These are phyloP conservation scores for Galbula dea DNA, from an alignment of 2,113 vertebrate species.

Conservation along the genomic window DNA sequence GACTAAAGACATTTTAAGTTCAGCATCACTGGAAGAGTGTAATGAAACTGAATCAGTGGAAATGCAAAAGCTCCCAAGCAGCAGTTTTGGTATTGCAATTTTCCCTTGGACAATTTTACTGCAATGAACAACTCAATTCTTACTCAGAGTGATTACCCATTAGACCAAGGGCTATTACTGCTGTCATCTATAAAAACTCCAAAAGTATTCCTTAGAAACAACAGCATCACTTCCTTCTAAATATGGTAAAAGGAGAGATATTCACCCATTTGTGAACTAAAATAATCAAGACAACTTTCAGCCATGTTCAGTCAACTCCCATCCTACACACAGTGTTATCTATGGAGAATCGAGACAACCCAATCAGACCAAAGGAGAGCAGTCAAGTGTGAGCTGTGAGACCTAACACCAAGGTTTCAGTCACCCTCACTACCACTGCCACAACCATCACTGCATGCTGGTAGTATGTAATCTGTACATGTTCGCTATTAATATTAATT, in stretches of 20 bases:
- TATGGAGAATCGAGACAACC: neutral
- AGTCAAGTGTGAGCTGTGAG: neutral
- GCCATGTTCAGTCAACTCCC: neutral
- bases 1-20: neutral
- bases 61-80: constrained; percentile 23
- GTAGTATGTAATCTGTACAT: neutral
- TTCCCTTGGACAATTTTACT: constrained; percentile 20
- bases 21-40: neutral
- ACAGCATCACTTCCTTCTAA: neutral
- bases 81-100: neutral
- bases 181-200: neutral
- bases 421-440: neutral
- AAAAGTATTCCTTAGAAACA: neutral
- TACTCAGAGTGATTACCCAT: neutral
- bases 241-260: neutral
- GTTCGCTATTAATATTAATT: neutral
- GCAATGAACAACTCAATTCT: constrained; percentile 12
- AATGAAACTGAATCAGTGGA: neutral
- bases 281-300: neutral
- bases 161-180: neutral
- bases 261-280: neutral
- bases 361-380: neutral
- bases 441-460: too few species aligned
- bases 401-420: neutral
- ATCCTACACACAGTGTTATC: fast-evolving